A percentile compares a stretch with the other conserved stretches of the same genome.
phyloP scores from a whole-genome alignment of 2,797 vertebrate species.

The Pipistrellus pygmaeus region DNA sequence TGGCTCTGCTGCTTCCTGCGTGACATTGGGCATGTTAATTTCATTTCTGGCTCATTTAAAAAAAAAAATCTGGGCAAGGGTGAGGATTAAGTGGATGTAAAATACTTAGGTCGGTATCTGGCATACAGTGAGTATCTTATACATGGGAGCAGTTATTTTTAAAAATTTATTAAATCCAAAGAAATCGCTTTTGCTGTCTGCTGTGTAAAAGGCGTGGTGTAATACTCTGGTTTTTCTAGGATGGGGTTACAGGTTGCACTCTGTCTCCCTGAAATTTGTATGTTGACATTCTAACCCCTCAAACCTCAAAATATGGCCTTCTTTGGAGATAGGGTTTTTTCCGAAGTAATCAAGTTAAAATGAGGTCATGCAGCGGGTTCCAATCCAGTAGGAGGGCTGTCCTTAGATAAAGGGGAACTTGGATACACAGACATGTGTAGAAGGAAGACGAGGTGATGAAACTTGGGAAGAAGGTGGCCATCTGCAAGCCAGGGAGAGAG shows the following conservation, averaged over 20 bases:
- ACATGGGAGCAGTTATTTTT: neutral
- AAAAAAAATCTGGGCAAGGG: neutral
- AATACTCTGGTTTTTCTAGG: neutral
- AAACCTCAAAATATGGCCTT: neutral
- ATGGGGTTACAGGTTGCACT: neutral
- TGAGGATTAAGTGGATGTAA: neutral
- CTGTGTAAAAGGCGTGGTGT: neutral
- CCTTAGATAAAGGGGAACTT: neutral
- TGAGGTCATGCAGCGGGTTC: neutral
- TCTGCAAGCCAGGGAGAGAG: neutral
- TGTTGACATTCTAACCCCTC: neutral
- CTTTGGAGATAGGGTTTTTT: slow-evolving; percentile 2
- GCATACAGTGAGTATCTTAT: neutral
- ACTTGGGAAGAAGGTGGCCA: neutral
- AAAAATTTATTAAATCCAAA: neutral
- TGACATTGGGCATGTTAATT: neutral
- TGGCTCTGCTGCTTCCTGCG: neutral
- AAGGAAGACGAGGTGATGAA: neutral
- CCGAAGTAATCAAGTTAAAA: neutral
- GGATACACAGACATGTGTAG: neutral
- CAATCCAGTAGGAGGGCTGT: neutral
- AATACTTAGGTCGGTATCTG: neutral
- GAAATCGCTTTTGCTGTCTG: neutral
- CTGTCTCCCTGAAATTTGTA: neutral
- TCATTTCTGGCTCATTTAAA: neutral